Percentiles rank a stretch among this genome's conserved stretches.
Conservation (phyloP, 2,113 vertebrate species). For the Psilopsiagon aurifrons region DNA sequence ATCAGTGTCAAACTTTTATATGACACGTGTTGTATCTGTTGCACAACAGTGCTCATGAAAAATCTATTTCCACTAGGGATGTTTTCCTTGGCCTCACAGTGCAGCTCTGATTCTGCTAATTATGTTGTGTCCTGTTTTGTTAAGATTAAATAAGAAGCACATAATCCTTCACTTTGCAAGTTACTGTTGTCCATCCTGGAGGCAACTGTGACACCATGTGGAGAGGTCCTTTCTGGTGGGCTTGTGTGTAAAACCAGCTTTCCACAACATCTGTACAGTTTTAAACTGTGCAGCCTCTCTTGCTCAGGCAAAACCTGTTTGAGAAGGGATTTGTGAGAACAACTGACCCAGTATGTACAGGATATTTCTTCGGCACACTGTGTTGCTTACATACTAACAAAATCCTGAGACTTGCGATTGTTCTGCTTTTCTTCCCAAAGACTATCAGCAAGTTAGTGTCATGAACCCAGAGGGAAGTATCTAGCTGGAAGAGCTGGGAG, state of each 20-base stretch:
- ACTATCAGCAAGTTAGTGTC: not conserved
- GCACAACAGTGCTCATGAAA: not conserved
- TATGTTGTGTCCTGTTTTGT: not conserved
- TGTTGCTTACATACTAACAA: not conserved
- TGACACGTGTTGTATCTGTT: not conserved
- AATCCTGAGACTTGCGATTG: not conserved
- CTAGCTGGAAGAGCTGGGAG: not conserved
- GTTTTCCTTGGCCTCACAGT: not conserved
- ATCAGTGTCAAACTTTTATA: not conserved
- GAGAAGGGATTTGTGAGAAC: not conserved
- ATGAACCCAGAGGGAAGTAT: not conserved
- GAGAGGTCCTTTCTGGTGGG: not conserved
- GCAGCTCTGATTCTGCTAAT: not conserved
- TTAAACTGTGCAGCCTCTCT: not conserved
- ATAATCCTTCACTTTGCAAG: not conserved
- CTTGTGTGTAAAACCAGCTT: not conserved
- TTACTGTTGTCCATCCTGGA: not conserved
- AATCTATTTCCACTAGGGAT: not conserved
- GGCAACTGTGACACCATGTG: fast-evolving
- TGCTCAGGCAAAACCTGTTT: not conserved
- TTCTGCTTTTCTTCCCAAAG: not conserved
- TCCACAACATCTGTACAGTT: not conserved
- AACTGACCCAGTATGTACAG: not conserved
- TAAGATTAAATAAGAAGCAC: not conserved
- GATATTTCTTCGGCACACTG: not conserved